These are phyloP conservation scores for Homalodisca vitripennis DNA, from an alignment of 1,140 invertebrate genomes.

Conservation along the genomic window DNA sequence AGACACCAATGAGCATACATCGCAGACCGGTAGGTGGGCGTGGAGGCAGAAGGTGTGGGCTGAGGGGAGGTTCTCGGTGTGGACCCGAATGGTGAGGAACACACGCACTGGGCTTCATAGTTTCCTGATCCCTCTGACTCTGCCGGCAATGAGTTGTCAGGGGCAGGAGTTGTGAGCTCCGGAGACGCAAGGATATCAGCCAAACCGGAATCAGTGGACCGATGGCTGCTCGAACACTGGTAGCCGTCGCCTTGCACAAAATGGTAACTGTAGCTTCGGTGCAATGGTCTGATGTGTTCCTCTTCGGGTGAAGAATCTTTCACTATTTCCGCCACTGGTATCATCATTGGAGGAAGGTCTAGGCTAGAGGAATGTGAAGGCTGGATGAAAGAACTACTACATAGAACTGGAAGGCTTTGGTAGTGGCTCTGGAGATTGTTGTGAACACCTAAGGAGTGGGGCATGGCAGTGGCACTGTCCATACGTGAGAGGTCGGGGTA, in stretches of 20 bases:
- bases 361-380: conserved; percentile 54
- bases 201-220: conserved; percentile 79
- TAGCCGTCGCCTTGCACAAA: conserved; percentile 18
- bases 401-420: conserved; percentile 18
- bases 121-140: conserved; percentile 53
- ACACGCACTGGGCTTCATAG: conserved; percentile 67
- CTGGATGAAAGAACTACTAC: neutral
- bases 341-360: conserved; percentile 50
- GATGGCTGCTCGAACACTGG: conserved; percentile 44
- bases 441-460: conserved; percentile 34
- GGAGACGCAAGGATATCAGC: conserved; percentile 70
- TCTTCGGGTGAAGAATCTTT: neutral
- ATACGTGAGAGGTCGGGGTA: conserved; percentile 19
- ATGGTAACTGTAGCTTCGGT: conserved; percentile 30
- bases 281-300: neutral
- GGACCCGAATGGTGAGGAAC: conserved; percentile 68
- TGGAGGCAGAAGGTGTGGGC: conserved; percentile 46
- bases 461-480: conserved; percentile 19
- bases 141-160: conserved; percentile 42
- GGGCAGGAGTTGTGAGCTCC: conserved; percentile 57
- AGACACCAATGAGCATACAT: conserved; percentile 91
- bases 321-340: conserved; percentile 49
- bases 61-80: conserved; percentile 61
- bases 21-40: conserved; percentile 64
- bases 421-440: conserved; percentile 7